Conservation (phyloP, 2,797 vertebrate genomes). For the Xerus rutilus region DNA sequence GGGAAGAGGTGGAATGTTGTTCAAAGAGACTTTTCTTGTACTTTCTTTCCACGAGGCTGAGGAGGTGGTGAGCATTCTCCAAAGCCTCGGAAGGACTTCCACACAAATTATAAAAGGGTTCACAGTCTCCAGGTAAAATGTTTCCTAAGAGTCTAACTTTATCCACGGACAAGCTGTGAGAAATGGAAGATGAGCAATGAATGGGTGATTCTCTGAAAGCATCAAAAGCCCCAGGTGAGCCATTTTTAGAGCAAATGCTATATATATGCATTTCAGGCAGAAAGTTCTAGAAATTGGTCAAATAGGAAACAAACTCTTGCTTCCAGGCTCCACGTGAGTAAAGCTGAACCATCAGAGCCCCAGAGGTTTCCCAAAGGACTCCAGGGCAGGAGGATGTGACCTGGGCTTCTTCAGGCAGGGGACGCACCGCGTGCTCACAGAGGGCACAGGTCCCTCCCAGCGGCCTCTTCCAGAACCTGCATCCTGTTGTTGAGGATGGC, state of each 20-base stretch:
- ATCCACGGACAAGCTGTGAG: neutral
- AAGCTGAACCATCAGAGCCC: neutral
- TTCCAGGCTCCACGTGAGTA: neutral
- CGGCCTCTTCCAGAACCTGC: rapidly evolving
- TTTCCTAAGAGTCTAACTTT: neutral
- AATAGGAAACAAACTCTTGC: neutral
- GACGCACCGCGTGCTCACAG: rapidly evolving
- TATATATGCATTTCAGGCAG: neutral
- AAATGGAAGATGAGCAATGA: neutral
- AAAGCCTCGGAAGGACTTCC: neutral
- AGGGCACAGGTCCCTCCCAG: rapidly evolving
- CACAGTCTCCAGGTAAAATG: neutral
- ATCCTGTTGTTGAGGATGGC: rapidly evolving
- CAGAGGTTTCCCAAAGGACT: neutral
- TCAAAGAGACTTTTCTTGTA: neutral
- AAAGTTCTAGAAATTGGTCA: constrained; percentile 32
- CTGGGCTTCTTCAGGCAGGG: neutral
- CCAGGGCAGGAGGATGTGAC: rapidly evolving
- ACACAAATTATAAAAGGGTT: neutral
- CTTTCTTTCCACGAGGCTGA: too few species aligned
- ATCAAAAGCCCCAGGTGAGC: neutral
- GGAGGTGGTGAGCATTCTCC: too few species aligned
- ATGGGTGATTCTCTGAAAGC: neutral
- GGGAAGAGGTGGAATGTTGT: neutral
- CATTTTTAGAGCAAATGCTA: neutral